Evolutionary conservation across 2,888 invertebrate genomes (phyloP).

Genomic region (Cephus spinipes): DNA sequence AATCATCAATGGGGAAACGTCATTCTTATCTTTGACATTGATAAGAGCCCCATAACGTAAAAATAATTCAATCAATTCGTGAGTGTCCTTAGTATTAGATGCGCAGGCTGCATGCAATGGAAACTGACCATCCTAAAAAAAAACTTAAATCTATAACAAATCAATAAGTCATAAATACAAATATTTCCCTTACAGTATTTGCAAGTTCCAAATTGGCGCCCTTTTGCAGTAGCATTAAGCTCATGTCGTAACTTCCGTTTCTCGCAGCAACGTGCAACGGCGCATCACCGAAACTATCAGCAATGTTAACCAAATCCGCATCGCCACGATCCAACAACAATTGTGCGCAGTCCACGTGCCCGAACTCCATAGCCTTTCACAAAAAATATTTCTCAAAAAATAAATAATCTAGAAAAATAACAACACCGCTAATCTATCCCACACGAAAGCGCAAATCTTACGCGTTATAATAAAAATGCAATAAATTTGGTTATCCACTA

Average conservation of each 20-base stretch:
- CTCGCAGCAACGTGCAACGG: slow-evolving; percentile 5
- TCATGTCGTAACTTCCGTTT: slow-evolving; percentile 10
- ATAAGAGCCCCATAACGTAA: slow-evolving; percentile 6
- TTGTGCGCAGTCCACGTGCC: background rate
- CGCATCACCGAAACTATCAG: background rate
- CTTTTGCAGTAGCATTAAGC: slow-evolving; percentile 6
- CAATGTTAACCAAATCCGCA: background rate
- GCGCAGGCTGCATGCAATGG: slow-evolving; percentile 2
- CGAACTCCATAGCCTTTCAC: background rate
- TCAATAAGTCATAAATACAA: background rate
- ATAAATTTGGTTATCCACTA: background rate
- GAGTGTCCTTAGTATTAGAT: slow-evolving; percentile 3
- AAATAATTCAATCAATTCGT: slow-evolving; percentile 7
- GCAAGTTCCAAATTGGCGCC: slow-evolving; percentile 1
- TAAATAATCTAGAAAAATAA: background rate
- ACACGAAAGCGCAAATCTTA: background rate
- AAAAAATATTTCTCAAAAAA: background rate
- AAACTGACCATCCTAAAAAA: background rate
- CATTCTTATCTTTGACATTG: slow-evolving; percentile 3
- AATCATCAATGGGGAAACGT: slow-evolving; percentile 5
- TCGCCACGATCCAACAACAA: slow-evolving; percentile 1
- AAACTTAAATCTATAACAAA: background rate
- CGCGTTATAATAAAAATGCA: background rate
- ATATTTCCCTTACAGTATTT: background rate
- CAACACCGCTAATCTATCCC: background rate